Percentiles rank a stretch among this genome's conserved stretches.
phyloP scores from a whole-genome alignment of 2,888 invertebrate species.

The Ophioninae sp. region DNA sequence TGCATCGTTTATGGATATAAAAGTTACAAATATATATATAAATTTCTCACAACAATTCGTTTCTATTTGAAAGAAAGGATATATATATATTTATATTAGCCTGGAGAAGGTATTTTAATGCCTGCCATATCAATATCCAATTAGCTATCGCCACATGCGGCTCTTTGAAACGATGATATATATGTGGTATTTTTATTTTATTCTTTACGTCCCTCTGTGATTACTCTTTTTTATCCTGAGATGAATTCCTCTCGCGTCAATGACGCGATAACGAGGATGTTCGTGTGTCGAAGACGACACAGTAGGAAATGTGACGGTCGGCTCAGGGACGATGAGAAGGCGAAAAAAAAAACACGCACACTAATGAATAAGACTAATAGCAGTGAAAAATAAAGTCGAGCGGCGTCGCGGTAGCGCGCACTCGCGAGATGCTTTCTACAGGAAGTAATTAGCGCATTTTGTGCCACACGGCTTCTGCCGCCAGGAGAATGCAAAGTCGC shows the following conservation, averaged over 20 bases:
- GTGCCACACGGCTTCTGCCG: slow-evolving; percentile 44
- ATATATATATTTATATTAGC: no score
- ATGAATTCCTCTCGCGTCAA: slow-evolving; percentile 22
- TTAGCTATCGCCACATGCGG: not conserved
- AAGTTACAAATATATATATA: not conserved
- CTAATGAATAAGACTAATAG: slow-evolving; percentile 3
- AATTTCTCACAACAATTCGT: no score
- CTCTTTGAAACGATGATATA: not conserved
- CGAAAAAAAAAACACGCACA: slow-evolving; percentile 7
- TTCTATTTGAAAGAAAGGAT: no score
- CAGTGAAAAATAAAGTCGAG: slow-evolving; percentile 38
- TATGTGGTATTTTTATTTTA: not conserved
- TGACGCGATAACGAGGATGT: not conserved
- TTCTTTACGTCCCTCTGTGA: not conserved
- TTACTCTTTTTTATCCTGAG: slow-evolving; percentile 21
- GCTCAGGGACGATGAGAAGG: slow-evolving; percentile 9
- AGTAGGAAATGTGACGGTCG: not conserved
- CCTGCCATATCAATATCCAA: not conserved
- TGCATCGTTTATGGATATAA: not conserved
- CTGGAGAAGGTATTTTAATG: not conserved
- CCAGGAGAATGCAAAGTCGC: slow-evolving; percentile 42
- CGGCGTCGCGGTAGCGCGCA: slow-evolving; percentile 29
- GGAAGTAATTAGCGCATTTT: slow-evolving; percentile 67
- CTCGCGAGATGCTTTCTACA: slow-evolving; percentile 64
- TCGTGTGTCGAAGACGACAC: not conserved